phyloP scores from a whole-genome alignment of 2,888 invertebrate species.

The Aspidapion aeneum region DNA sequence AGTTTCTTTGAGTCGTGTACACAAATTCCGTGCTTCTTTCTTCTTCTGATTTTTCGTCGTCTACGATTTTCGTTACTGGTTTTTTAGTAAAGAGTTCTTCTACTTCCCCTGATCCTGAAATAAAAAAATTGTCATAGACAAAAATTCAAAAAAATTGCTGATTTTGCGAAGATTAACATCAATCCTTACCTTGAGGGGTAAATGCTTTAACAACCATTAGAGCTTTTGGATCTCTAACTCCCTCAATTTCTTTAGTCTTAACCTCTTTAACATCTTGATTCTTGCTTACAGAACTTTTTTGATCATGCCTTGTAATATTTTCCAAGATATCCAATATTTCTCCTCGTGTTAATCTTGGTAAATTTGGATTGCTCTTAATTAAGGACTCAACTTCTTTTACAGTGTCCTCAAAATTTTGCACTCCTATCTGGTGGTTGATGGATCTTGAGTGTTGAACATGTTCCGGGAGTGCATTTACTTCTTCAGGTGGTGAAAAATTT shows the following conservation, averaged over 20 bases:
- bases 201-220: slow-evolving; percentile 67
- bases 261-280: background rate
- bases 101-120: slow-evolving; percentile 40
- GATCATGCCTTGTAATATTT: slow-evolving; percentile 59
- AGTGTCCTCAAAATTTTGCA: slow-evolving; percentile 46
- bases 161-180: no score
- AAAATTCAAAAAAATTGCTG: no score
- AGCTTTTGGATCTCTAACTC: slow-evolving; percentile 48
- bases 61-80: slow-evolving; percentile 59
- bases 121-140: no score
- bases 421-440: slow-evolving; percentile 17
- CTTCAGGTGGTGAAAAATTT: slow-evolving; percentile 23
- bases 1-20: slow-evolving; percentile 13
- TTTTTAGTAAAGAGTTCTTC: slow-evolving; percentile 65
- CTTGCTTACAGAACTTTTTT: slow-evolving; percentile 13
- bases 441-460: slow-evolving; percentile 20
- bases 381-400: slow-evolving; percentile 65
- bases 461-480: slow-evolving; percentile 20
- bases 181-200: slow-evolving; percentile 53
- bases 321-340: slow-evolving; percentile 65
- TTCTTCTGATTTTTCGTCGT: slow-evolving; percentile 29
- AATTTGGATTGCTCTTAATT: slow-evolving; percentile 56
- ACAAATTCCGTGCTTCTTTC: slow-evolving; percentile 3
- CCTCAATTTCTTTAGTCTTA: slow-evolving; percentile 25
- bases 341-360: slow-evolving; percentile 61